Conservation (phyloP, 2,888 invertebrate genomes). For the Andrena bicolor region DNA sequence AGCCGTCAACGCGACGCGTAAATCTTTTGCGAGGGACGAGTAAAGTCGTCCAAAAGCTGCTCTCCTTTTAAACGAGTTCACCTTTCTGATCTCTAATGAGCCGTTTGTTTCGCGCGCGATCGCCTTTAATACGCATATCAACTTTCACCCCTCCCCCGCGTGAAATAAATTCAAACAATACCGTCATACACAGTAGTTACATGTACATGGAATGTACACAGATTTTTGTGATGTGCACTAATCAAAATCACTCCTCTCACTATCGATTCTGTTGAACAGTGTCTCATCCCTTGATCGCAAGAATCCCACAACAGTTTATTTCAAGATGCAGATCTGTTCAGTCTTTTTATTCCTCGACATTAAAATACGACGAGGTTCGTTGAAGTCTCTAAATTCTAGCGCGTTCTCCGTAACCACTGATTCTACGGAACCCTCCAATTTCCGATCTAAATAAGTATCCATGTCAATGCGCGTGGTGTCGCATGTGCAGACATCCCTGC, state of each 20-base stretch:
- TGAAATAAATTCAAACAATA: no score
- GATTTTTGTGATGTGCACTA: no score
- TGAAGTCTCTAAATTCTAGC: conserved; percentile 26
- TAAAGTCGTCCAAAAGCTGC: conserved; percentile 42
- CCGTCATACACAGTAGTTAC: no score
- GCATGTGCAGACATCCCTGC: no score
- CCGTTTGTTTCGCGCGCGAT: conserved; percentile 13
- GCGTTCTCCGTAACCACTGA: conserved; percentile 1
- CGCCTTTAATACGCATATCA: neutral
- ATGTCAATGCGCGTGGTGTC: no score
- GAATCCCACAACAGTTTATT: neutral
- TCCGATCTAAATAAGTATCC: no score
- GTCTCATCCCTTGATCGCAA: neutral
- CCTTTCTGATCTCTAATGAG: conserved; percentile 36
- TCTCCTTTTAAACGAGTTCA: conserved; percentile 37
- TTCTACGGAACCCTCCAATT: neutral
- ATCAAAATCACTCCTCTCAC: no score
- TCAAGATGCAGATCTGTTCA: neutral
- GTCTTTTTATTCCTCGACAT: neutral
- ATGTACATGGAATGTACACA: no score
- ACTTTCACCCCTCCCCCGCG: neutral
- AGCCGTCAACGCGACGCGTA: conserved; percentile 78
- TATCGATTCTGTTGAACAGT: neutral
- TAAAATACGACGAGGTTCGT: conserved; percentile 12
- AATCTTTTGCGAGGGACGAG: conserved; percentile 71